A percentile compares a stretch with the other conserved stretches of the same genome.
Conservation (phyloP, 2,888 invertebrate species). For the Thecophora atra region DNA sequence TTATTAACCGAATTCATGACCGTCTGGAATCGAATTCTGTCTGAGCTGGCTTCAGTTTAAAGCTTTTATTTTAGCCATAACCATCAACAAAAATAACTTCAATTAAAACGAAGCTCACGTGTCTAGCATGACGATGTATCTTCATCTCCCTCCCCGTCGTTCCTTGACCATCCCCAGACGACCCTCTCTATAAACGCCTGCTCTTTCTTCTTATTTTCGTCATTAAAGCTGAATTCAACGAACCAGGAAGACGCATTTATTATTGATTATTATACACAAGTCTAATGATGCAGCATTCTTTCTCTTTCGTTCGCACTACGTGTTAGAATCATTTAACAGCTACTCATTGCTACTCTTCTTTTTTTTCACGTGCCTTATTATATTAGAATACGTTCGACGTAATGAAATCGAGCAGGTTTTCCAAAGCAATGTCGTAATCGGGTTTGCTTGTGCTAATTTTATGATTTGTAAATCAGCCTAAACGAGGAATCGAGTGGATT, state of each 20-base stretch:
- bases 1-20: background rate
- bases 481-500: too few species aligned
- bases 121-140: constrained; percentile 33
- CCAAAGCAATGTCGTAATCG: background rate
- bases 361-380: background rate
- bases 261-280: background rate
- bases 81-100: background rate
- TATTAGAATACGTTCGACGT: background rate
- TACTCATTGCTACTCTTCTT: background rate
- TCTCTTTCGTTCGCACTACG: background rate
- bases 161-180: background rate
- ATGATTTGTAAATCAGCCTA: too few species aligned
- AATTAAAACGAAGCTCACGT: constrained; percentile 37
- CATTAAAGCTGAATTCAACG: constrained; percentile 33
- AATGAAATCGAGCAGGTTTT: background rate
- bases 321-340: background rate
- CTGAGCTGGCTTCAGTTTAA: background rate
- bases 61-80: constrained; percentile 1
- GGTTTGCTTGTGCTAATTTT: too few species aligned
- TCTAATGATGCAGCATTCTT: background rate
- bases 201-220: background rate
- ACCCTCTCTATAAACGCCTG: background rate
- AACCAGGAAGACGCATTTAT: constrained; percentile 42
- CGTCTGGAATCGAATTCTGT: background rate
- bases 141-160: background rate